A percentile compares a stretch with the other conserved stretches of the same genome.
These are phyloP conservation scores for Solen grandis DNA, from an alignment of 1,140 invertebrate genomes.

Conservation along the genomic window DNA sequence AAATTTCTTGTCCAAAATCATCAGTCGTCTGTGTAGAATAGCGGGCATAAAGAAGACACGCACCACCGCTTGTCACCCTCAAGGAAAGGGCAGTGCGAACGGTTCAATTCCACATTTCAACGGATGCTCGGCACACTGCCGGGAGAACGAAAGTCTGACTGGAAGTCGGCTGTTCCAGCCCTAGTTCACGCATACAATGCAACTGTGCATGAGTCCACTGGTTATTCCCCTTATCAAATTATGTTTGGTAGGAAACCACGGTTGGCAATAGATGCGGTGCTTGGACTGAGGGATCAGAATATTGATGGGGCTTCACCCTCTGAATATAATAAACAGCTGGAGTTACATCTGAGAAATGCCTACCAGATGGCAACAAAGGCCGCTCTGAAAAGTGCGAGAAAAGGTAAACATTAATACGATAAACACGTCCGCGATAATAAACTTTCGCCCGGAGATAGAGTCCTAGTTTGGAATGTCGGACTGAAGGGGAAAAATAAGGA, in stretches of 20 bases:
- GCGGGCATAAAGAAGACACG: neutral
- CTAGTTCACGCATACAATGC: slow-evolving; percentile 11
- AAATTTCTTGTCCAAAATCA: neutral
- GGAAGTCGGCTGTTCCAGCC: neutral
- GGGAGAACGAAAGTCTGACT: slow-evolving; percentile 1
- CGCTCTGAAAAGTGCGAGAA: neutral
- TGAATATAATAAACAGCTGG: no score
- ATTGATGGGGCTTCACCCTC: neutral
- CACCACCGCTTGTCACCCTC: slow-evolving; percentile 23
- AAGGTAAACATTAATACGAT: neutral
- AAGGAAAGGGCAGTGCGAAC: no score
- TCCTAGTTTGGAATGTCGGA: neutral
- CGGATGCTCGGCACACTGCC: slow-evolving; percentile 22
- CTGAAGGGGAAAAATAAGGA: slow-evolving; percentile 2
- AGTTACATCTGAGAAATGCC: neutral
- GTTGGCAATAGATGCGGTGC: slow-evolving; percentile 1
- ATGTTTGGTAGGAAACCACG: no score
- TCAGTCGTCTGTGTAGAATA: neutral
- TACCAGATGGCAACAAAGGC: neutral
- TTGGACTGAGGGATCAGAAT: neutral
- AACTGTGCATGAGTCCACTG: neutral
- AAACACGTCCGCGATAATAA: neutral
- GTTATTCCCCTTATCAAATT: slow-evolving; percentile 3
- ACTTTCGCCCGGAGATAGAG: neutral
- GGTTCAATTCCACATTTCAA: no score